Evolutionary conservation across 2,888 invertebrate genomes (phyloP).

Genomic region (Lysandra bellargus): DNA sequence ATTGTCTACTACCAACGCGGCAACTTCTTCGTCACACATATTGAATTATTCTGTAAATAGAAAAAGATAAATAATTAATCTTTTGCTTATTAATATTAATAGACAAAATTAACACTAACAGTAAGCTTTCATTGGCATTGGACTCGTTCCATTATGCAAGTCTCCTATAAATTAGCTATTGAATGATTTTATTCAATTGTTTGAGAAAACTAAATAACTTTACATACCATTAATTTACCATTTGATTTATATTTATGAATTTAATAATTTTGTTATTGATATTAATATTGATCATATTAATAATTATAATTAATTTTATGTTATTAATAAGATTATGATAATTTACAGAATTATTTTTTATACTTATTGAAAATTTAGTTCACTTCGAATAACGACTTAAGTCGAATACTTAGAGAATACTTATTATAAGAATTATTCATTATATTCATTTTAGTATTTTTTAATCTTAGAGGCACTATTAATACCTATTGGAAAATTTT

Average conservation of each 20-base stretch:
- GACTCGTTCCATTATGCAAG: neutral
- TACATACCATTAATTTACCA: neutral
- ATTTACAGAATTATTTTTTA: neutral
- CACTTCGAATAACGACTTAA: neutral
- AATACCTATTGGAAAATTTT: neutral
- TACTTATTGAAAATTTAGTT: neutral
- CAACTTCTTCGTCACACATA: conserved; percentile 86
- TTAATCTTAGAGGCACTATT: neutral
- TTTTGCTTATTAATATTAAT: neutral
- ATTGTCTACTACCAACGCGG: conserved; percentile 97
- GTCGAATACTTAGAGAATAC: neutral
- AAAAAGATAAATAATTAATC: conserved; percentile 32
- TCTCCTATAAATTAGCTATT: neutral
- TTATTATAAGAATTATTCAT: neutral
- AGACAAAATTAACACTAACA: neutral
- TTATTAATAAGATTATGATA: too few species aligned
- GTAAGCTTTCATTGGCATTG: neutral
- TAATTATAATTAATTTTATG: neutral
- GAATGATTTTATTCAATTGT: neutral
- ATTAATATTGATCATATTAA: neutral
- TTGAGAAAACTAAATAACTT: neutral
- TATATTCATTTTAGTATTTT: neutral
- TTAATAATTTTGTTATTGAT: too few species aligned
- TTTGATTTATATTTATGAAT: neutral
- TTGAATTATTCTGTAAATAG: conserved; percentile 68